A percentile compares a stretch with the other conserved stretches of the same genome.
These are phyloP conservation scores for Schizothorax lantsangensis DNA, from an alignment of 2,797 vertebrate species.

Conservation along the genomic window DNA sequence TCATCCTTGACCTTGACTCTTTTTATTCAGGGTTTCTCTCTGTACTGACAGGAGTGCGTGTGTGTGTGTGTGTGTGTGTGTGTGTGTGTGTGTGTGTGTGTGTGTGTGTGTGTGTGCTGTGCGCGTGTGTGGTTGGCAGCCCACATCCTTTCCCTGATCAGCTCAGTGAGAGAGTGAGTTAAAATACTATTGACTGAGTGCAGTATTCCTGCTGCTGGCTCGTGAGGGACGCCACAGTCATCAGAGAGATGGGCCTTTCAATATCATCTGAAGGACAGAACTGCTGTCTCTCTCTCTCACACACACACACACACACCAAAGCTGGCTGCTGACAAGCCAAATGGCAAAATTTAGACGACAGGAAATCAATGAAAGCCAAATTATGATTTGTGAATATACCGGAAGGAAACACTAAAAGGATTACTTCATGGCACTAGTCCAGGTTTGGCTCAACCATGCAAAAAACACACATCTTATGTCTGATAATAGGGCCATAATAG, in stretches of 20 bases:
- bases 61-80: neutral
- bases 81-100: neutral
- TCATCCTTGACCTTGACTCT: slow-evolving; percentile 1
- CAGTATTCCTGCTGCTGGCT: slow-evolving; percentile 19
- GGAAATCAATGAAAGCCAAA: slow-evolving; percentile 8
- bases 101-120: neutral
- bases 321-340: slow-evolving; percentile 27
- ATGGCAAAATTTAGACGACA: slow-evolving; percentile 16
- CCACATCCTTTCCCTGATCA: slow-evolving; percentile 1
- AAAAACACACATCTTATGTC: neutral
- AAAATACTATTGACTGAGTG: slow-evolving; percentile 44
- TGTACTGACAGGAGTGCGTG: slow-evolving; percentile 7
- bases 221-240: slow-evolving; percentile 20
- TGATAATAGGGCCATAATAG: neutral
- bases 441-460: neutral
- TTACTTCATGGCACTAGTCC: neutral
- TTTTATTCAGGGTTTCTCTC: neutral
- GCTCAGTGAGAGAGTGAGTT: slow-evolving; percentile 26
- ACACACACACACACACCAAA: neutral
- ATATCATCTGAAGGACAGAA: slow-evolving; percentile 52
- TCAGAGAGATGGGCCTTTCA: slow-evolving; percentile 32
- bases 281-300: neutral
- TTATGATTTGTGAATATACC: slow-evolving; percentile 33
- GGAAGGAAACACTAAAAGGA: neutral
- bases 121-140: neutral